A percentile compares a stretch with the other conserved stretches of the same genome.
Evolutionary conservation across 2,113 vertebrate species (phyloP).

Genomic region (Todiramphus chloris): DNA sequence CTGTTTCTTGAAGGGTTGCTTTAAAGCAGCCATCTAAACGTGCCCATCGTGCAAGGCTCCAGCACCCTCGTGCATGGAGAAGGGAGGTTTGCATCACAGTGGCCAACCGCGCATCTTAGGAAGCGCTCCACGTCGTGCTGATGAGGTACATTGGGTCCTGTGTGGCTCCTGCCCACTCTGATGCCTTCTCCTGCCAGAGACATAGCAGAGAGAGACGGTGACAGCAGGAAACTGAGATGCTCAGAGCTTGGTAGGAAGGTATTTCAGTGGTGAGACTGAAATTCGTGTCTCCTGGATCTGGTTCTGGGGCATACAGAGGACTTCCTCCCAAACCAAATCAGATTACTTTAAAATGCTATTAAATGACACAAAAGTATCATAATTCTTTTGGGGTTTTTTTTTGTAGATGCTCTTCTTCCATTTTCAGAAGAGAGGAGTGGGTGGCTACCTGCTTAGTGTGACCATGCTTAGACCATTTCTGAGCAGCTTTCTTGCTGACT

Average conservation of each 20-base stretch:
- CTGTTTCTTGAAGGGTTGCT: not conserved
- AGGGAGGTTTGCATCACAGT: not conserved
- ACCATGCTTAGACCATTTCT: not conserved
- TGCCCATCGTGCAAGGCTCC: not conserved
- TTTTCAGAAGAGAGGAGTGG: not conserved
- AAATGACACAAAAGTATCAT: not conserved
- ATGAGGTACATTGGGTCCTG: not conserved
- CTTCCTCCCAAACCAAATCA: not conserved
- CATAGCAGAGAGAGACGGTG: not conserved
- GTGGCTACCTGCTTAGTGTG: not conserved
- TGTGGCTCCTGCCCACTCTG: not conserved
- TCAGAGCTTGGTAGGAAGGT: not conserved
- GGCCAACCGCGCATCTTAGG: not conserved
- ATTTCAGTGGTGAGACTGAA: not conserved
- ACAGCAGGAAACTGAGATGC: not conserved
- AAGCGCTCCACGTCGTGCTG: not conserved
- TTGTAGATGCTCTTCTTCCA: not conserved
- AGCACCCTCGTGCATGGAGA: not conserved
- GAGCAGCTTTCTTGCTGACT: slow-evolving; percentile 21
- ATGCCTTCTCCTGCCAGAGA: not conserved
- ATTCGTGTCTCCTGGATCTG: not conserved
- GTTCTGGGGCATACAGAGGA: not conserved
- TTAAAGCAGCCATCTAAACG: not conserved
- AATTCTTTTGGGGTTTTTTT: not conserved
- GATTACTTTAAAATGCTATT: not conserved